Base-by-base conservation (phyloP, 2,888 invertebrate species). In the Ctenicera cuprea region DNA sequence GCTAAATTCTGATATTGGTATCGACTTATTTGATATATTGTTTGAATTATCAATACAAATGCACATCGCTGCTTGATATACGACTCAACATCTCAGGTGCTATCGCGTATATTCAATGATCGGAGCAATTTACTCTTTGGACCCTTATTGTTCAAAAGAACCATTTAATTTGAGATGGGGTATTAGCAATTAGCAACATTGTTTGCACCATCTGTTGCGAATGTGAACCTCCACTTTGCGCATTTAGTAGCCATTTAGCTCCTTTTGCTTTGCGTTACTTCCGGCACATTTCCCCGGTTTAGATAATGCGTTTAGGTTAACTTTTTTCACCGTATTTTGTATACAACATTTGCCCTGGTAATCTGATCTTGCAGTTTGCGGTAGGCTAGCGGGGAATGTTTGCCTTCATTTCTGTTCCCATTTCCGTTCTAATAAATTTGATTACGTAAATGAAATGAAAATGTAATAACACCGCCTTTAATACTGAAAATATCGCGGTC, bases 391-490 rank as follows among this genome's bases (percentile, higher is more conserved):
- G 26, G 30, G 30, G 30, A 30, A 22, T 38, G 22, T 37, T 59
- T 59, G 38, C 38, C n/a, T 59, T 59, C 37, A 22, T 30, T 45
- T 62, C 37, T 43, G 16, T 5, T 41, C 37, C 14, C 26, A 61
- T 63, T 63, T 30, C 63, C 43, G 14, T 43, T 45, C 30, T 48
- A 45, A 63, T 45, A 33, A 62, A 65, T 50, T 50, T 65, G 50
- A 50, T 65, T 65, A 65, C 37, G 33, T 50, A 65, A 65, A 50
- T 22, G 50, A 65, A 65, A 62, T 20, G 26, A 41, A 59, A 65
- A 50, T 37, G 52, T 65, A 65, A 65, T 65, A 65, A 65, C 22
- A 22, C 50, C 52, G 50, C n/a, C 14, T 50, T 65, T 18, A 48
- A 50, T 11, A 30, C 50, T n/a, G 12, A 12, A 59, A 59, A 18